Conservation (phyloP, 1,140 invertebrate species). For the Drosophila pruinosa region DNA sequence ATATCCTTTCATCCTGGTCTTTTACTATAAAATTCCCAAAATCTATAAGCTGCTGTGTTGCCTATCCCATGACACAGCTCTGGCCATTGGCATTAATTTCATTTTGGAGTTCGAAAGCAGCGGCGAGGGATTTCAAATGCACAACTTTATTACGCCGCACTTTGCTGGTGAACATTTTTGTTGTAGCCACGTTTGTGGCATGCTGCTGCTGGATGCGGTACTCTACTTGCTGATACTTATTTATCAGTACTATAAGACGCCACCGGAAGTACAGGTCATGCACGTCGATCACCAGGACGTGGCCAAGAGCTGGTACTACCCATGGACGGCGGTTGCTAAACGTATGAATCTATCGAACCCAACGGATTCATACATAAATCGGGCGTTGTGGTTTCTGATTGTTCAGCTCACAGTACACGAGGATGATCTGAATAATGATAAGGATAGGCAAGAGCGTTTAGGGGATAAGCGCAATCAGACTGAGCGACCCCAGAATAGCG, state of each 20-base stretch:
- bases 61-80: conserved; percentile 86
- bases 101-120: conserved; percentile 87
- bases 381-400: neutral
- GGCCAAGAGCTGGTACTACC: conserved; percentile 10
- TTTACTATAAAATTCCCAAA: conserved; percentile 2
- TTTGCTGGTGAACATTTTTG: conserved; percentile 87
- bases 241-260: neutral
- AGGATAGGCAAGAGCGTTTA: neutral
- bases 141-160: conserved; percentile 85
- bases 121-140: conserved; percentile 84
- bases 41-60: conserved; percentile 9
- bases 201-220: conserved; percentile 85
- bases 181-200: conserved; percentile 85
- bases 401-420: neutral
- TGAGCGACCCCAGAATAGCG: neutral
- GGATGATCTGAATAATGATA: neutral
- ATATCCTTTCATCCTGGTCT: conserved; percentile 79
- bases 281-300: neutral
- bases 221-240: neutral
- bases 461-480: neutral
- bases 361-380: neutral
- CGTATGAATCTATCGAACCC: no score
- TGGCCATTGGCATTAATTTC: conserved; percentile 89
- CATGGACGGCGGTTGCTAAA: no score
- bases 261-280: neutral